Conservation (phyloP, 2,113 vertebrate species). For the Pholis gunnellus region DNA sequence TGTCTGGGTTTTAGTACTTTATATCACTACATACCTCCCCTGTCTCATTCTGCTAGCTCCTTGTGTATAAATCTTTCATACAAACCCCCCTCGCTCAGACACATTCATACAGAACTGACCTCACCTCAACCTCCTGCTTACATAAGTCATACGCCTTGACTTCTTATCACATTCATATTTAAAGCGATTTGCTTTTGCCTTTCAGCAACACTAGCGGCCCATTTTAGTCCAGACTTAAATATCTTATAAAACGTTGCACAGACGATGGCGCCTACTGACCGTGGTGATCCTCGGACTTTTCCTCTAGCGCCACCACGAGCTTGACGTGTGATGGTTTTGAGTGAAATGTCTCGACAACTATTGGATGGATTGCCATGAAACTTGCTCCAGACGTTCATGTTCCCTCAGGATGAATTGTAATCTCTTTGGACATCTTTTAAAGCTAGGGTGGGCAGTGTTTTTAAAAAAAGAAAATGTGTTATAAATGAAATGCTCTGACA, state of each 20-base stretch:
- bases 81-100: background rate
- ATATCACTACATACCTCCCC: background rate
- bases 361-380: background rate
- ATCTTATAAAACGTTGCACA: background rate
- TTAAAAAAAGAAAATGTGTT: no score
- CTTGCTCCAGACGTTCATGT: background rate
- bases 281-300: background rate
- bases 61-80: slow-evolving; percentile 47
- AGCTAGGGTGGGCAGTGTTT: background rate
- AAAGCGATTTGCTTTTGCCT: slow-evolving; percentile 34
- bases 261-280: background rate
- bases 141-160: slow-evolving; percentile 32
- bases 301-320: background rate
- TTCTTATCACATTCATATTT: slow-evolving; percentile 51
- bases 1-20: background rate
- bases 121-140: slow-evolving; percentile 19
- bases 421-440: background rate
- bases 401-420: background rate
- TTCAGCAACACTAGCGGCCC: background rate
- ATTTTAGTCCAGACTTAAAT: slow-evolving; percentile 19
- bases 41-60: background rate
- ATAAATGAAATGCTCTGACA: background rate
- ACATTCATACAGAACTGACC: slow-evolving; percentile 22
- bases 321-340: background rate
- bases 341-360: background rate